Percentiles rank a stretch among this genome's conserved stretches.
Conservation (phyloP, 1,140 invertebrate genomes). For the Zaprionus gabonicus region DNA sequence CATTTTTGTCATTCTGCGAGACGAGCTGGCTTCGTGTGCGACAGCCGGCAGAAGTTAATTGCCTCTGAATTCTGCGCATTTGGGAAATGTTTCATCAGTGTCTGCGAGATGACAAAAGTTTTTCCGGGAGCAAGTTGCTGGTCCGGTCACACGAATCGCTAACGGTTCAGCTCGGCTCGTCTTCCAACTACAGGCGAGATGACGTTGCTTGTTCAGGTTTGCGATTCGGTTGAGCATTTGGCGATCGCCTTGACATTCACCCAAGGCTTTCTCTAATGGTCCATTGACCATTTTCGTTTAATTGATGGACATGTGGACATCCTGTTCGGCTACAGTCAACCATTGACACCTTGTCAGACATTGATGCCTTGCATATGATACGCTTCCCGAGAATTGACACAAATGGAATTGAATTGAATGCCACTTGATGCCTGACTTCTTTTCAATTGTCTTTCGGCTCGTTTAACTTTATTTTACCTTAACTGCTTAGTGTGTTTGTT, state of each 20-base stretch:
- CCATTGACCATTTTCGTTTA: constrained; percentile 80
- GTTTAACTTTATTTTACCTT: constrained; percentile 39
- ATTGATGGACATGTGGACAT: constrained; percentile 76
- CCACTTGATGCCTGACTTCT: background rate
- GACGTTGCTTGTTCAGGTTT: constrained; percentile 51
- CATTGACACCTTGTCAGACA: constrained; percentile 73
- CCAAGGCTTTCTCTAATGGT: constrained; percentile 77
- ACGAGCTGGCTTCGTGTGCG: constrained; percentile 34
- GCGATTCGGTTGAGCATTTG: constrained; percentile 34
- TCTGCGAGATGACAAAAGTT: constrained; percentile 61
- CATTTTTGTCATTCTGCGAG: constrained; percentile 60
- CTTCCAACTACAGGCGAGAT: constrained; percentile 65
- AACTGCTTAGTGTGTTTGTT: constrained; percentile 3
- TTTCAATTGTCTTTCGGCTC: constrained; percentile 23
- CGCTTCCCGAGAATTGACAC: constrained; percentile 30
- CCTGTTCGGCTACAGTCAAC: constrained; percentile 57
- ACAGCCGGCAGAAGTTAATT: constrained; percentile 64
- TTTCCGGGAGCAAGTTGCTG: constrained; percentile 31
- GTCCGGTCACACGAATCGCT: constrained; percentile 74
- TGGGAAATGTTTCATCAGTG: constrained; percentile 67
- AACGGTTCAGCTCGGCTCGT: constrained; percentile 66
- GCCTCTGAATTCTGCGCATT: constrained; percentile 76
- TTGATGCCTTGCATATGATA: constrained; percentile 51
- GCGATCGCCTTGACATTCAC: constrained; percentile 64
- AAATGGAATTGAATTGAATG: constrained; percentile 5